A percentile compares a stretch with the other conserved stretches of the same genome.
Conservation (phyloP, 2,888 invertebrate genomes). For the Tetanocera ferruginea region DNA sequence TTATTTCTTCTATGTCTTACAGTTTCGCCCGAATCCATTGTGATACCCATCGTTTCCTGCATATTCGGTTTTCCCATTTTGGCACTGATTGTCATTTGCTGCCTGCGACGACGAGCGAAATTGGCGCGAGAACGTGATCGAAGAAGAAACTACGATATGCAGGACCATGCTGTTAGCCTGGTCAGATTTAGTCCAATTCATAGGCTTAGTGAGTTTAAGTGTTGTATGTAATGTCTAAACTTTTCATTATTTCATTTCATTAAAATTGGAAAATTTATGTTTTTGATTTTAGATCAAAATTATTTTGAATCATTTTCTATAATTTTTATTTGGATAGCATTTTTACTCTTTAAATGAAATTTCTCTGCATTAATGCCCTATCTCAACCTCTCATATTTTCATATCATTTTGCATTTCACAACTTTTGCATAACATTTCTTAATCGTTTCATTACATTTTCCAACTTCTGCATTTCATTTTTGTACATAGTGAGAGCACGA, state of each 20-base stretch:
- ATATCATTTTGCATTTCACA: too few relatives aligned
- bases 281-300: neutral
- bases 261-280: neutral
- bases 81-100: slow-evolving; percentile 89
- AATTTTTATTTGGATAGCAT: neutral
- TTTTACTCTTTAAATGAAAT: neutral
- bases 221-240: slow-evolving; percentile 59
- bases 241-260: slow-evolving; percentile 28
- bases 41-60: slow-evolving; percentile 89
- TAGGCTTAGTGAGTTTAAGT: slow-evolving; percentile 76
- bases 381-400: too few relatives aligned
- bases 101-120: slow-evolving; percentile 85
- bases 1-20: slow-evolving; percentile 63
- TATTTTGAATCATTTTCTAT: neutral
- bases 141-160: slow-evolving; percentile 84
- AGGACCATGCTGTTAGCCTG: slow-evolving; percentile 86
- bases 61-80: slow-evolving; percentile 90
- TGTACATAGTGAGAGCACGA: too few relatives aligned
- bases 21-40: slow-evolving; percentile 91
- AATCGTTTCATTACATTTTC: too few relatives aligned
- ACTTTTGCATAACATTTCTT: too few relatives aligned
- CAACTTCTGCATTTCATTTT: too few relatives aligned
- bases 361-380: neutral
- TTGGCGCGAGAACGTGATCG: slow-evolving; percentile 86
- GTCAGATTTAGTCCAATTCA: slow-evolving; percentile 83